Evolutionary conservation across 2,113 vertebrate genomes (phyloP).

Genomic region (Anoura caudifer): DNA sequence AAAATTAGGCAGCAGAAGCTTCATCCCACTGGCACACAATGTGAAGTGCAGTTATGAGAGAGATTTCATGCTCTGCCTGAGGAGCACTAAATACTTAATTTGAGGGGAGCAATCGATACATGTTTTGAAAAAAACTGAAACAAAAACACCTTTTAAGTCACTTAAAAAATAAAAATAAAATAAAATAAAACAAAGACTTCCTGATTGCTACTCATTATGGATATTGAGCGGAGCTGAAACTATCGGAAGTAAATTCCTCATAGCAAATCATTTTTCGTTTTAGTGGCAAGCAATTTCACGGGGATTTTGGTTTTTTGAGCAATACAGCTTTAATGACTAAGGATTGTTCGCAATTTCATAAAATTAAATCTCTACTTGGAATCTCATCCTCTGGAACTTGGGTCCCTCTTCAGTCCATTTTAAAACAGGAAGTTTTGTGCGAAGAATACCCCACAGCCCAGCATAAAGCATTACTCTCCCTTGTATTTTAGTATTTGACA

Average conservation of each 20-base stretch:
- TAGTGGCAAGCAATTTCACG: background rate
- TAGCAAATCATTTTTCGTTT: background rate
- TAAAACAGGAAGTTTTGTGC: background rate
- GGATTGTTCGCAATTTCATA: background rate
- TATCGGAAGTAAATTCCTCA: background rate
- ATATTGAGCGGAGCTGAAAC: background rate
- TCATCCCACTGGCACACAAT: background rate
- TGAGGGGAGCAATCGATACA: background rate
- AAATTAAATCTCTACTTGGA: constrained; percentile 5
- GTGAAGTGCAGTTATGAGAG: background rate
- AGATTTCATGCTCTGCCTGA: background rate
- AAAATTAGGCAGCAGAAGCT: background rate
- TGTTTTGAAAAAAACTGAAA: background rate
- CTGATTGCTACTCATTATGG: background rate
- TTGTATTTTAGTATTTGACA: constrained; percentile 5
- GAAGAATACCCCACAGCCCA: background rate
- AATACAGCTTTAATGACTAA: background rate
- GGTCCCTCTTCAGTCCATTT: background rate
- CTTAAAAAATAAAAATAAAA: background rate
- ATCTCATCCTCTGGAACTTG: background rate
- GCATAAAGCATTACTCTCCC: background rate
- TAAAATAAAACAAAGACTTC: background rate
- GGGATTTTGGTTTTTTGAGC: background rate
- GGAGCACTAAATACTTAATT: background rate
- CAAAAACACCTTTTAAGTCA: background rate